Conservation (phyloP, 2,113 vertebrate species). For the Acanthisitta chloris region DNA sequence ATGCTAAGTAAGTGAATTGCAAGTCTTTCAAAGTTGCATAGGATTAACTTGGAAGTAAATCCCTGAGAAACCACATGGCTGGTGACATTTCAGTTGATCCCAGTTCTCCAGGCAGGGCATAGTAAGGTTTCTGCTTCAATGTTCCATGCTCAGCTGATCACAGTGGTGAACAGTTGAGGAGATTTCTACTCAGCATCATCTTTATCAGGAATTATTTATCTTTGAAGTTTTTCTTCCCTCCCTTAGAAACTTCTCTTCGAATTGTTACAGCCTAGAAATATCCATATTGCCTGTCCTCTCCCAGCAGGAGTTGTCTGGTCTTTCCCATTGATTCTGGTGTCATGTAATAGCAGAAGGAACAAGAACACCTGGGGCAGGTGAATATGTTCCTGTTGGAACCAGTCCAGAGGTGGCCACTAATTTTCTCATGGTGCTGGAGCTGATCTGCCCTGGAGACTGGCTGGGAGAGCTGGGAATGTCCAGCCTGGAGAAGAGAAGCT, state of each 20-base stretch:
- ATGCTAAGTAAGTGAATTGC: not conserved
- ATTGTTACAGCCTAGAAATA: not conserved
- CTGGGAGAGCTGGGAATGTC: too few relatives aligned
- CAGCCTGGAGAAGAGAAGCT: too few relatives aligned
- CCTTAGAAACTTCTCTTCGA: not conserved
- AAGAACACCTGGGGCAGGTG: not conserved
- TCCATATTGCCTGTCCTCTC: fast-evolving
- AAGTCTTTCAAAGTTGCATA: not conserved
- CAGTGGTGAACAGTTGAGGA: not conserved
- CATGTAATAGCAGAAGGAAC: not conserved
- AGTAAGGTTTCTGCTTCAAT: not conserved
- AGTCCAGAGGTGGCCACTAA: too few relatives aligned
- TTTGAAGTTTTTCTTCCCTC: not conserved
- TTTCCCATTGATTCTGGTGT: not conserved
- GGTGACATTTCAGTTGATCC: not conserved
- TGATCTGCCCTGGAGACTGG: too few relatives aligned
- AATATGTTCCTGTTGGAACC: too few relatives aligned
- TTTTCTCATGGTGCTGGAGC: too few relatives aligned
- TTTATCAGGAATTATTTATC: not conserved
- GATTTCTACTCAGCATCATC: not conserved
- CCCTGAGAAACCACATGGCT: not conserved
- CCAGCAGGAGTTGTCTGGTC: not conserved
- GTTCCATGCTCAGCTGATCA: not conserved
- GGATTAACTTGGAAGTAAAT: slow-evolving; percentile 20
- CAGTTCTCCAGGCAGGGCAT: not conserved